A percentile compares a stretch with the other conserved stretches of the same genome.
Conservation (phyloP, 2,888 invertebrate genomes). For the Oxystoma pomonae region DNA sequence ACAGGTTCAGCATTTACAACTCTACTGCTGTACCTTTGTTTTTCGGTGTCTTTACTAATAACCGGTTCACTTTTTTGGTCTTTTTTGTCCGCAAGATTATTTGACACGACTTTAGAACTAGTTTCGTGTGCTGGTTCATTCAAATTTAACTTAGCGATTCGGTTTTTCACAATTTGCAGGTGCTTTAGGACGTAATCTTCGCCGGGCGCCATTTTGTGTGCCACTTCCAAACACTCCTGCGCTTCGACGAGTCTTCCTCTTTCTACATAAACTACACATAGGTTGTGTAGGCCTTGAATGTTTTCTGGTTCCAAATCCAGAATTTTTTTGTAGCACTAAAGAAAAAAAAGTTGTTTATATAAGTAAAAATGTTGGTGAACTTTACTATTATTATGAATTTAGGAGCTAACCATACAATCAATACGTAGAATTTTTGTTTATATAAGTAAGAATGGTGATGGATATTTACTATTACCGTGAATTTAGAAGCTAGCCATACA, state of each 20-base stretch:
- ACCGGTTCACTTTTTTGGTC: slow-evolving; percentile 45
- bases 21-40: slow-evolving; percentile 46
- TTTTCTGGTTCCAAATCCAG: slow-evolving; percentile 84
- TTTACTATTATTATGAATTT: too few species aligned
- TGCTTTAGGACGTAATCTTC: slow-evolving; percentile 91
- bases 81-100: slow-evolving; percentile 44
- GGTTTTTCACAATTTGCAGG: slow-evolving; percentile 79
- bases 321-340: slow-evolving; percentile 85
- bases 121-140: slow-evolving; percentile 38
- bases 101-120: slow-evolving; percentile 43
- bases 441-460: too few species aligned
- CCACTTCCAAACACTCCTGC: slow-evolving; percentile 77
- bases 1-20: slow-evolving; percentile 48
- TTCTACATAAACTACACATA: slow-evolving; percentile 95
- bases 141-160: slow-evolving; percentile 50
- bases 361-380: too few species aligned
- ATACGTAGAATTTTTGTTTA: too few species aligned
- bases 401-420: too few species aligned
- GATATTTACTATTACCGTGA: too few species aligned
- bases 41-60: slow-evolving; percentile 44
- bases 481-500: too few species aligned
- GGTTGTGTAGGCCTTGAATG: slow-evolving; percentile 91
- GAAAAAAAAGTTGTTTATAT: too few species aligned
- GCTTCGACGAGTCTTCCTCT: slow-evolving; percentile 81
- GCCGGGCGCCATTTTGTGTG: slow-evolving; percentile 76